Evolutionary conservation across 37 sponge, comb jelly and placozoan genomes (phyloP).

Genomic region (Ianthella basta): DNA sequence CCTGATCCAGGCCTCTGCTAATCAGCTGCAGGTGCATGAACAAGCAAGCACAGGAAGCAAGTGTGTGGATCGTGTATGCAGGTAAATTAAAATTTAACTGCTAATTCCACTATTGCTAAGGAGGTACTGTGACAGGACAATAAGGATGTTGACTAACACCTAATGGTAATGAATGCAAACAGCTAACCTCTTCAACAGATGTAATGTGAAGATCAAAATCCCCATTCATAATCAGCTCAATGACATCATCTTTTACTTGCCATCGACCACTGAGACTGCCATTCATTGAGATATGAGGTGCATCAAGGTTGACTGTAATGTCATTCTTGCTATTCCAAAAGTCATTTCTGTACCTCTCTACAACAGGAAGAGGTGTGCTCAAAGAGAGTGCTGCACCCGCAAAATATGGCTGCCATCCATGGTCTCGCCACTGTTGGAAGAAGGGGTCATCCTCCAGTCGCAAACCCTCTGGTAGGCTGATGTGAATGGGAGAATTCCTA

Average conservation of each 20-base stretch:
- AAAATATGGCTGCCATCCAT: background rate
- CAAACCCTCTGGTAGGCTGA: background rate
- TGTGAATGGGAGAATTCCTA: background rate
- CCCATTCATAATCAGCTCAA: background rate
- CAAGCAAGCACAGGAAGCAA: too few relatives aligned
- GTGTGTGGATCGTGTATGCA: too few relatives aligned
- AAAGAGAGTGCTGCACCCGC: background rate
- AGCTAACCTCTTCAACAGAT: background rate
- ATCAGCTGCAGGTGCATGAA: too few relatives aligned
- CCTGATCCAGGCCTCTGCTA: too few relatives aligned
- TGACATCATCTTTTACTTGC: background rate
- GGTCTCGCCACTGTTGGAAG: background rate
- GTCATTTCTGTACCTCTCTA: background rate
- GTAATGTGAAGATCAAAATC: background rate
- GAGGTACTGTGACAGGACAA: too few relatives aligned
- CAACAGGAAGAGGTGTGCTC: too few relatives aligned
- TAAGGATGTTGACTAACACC: too few relatives aligned
- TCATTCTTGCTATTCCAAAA: conserved; percentile 7
- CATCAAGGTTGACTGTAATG: background rate
- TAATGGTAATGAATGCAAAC: background rate
- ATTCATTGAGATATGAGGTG: background rate
- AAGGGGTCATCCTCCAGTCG: background rate
- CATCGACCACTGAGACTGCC: background rate
- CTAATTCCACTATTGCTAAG: too few relatives aligned
- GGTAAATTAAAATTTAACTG: too few relatives aligned